Evolutionary conservation across 2,113 vertebrate genomes (phyloP).

Genomic region (Dipodomys ordii): DNA sequence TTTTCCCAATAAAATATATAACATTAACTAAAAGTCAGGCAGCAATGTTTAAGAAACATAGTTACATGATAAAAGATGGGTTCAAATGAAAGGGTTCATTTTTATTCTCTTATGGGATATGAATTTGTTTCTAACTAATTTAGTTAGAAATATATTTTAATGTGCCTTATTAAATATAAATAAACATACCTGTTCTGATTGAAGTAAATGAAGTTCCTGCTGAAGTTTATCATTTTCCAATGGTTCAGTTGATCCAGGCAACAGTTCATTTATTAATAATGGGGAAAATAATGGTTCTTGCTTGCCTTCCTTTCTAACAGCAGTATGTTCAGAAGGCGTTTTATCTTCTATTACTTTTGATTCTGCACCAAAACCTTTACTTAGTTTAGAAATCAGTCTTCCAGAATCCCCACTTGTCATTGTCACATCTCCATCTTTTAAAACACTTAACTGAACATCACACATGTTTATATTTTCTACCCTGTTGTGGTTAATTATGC

Average conservation of each 20-base stretch:
- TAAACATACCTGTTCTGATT: constrained; percentile 89
- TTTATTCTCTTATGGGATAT: background rate
- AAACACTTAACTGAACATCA: constrained; percentile 56
- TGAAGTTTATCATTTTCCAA: constrained; percentile 85
- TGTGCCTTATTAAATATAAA: background rate
- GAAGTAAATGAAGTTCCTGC: constrained; percentile 86
- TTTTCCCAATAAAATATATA: constrained; percentile 46
- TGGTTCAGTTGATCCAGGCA: constrained; percentile 51
- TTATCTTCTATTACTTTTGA: constrained; percentile 80
- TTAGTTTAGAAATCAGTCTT: constrained; percentile 63
- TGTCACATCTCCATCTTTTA: constrained; percentile 63
- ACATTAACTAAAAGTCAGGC: background rate
- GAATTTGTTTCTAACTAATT: background rate
- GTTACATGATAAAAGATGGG: constrained; percentile 12
- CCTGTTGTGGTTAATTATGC: constrained; percentile 71
- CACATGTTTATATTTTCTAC: constrained; percentile 52
- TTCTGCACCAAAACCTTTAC: constrained; percentile 80
- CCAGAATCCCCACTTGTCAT: constrained; percentile 12
- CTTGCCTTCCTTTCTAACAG: constrained; percentile 83
- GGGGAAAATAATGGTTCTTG: constrained; percentile 65
- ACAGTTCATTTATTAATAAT: constrained; percentile 78
- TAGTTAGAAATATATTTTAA: background rate
- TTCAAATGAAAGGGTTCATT: background rate
- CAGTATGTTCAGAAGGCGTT: constrained; percentile 78
- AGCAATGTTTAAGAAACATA: constrained; percentile 1